Base-by-base conservation (phyloP, 1,140 invertebrate genomes). In the Dryas iulia region DNA sequence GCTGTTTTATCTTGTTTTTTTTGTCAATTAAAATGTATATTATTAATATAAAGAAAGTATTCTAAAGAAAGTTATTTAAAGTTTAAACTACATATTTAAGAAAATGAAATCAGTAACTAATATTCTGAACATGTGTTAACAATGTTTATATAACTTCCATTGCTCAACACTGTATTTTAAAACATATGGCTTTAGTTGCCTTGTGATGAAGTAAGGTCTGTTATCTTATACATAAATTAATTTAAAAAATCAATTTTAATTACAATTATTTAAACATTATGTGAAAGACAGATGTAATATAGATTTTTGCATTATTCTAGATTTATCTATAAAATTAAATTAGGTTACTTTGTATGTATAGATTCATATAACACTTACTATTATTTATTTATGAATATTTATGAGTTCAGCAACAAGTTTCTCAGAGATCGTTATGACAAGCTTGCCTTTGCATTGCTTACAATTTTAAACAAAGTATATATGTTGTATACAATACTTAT, bases 91-190 rank as follows among this genome's bases (percentile, higher is more conserved):
- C n/a, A n/a, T n/a, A n/a, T n/a, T n/a, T n/a, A n/a, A n/a, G n/a
- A 10, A 21, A 18, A 10, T 47, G n/a, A 1, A 47, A 21, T 47
- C 14, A 14, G 14, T 18, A 21, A 47, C 8, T 21, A 47, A 47
- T 47, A 47, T 21, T 10, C 14, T 47, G 1, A 4, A 47, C 39
- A 7, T 47, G 39, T 47, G 39, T 47, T 47, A 83, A 21, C 39
- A 47, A 18, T 47, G 18, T 47, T 47, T 47, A 47, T 47, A 21
- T 47, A 47, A 47, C 39, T 47, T 5, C 39, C 39, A 47, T 18
- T 21, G 39, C 14, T 47, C 18, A 47, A 18, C 39, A 18, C 39
- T 47, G 14, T 47, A 47, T 21, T 47, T 47, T 18, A n/a, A 47
- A 47, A 47, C 39, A 47, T 47, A 47, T 47, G 39, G 14, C 14